A percentile compares a stretch with the other conserved stretches of the same genome.
phyloP scores from a whole-genome alignment of 1,140 invertebrate genomes.

The Tenebrio molitor region DNA sequence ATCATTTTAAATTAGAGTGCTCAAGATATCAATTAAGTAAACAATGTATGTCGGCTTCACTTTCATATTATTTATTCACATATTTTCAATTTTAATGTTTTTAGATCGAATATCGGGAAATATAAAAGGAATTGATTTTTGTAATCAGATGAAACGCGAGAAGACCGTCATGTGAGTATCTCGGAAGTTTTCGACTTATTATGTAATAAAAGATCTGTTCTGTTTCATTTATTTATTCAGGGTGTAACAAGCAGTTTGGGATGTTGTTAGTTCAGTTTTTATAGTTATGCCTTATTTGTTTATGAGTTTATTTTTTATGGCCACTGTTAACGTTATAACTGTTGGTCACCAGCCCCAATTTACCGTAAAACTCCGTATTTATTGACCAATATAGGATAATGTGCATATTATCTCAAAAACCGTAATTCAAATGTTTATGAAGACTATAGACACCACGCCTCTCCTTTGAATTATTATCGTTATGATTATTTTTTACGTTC shows the following conservation, averaged over 20 bases:
- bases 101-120: too few relatives aligned
- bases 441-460: constrained; percentile 14
- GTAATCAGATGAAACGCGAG: constrained; percentile 13
- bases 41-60: constrained; percentile 7
- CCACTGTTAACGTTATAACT: constrained; percentile 39
- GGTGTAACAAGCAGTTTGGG: constrained; percentile 29
- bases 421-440: constrained; percentile 21
- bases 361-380: constrained; percentile 40
- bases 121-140: too few relatives aligned
- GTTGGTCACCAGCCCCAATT: constrained; percentile 40
- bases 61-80: constrained; percentile 22
- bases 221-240: constrained; percentile 23
- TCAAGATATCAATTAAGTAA: constrained; percentile 25
- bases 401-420: constrained; percentile 43
- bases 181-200: constrained; percentile 11
- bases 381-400: constrained; percentile 38
- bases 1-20: background rate
- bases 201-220: constrained; percentile 20
- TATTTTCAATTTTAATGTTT: constrained; percentile 10
- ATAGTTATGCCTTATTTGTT: constrained; percentile 46
- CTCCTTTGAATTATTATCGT: constrained; percentile 6
- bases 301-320: constrained; percentile 42
- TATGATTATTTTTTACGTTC: constrained; percentile 26
- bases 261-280: constrained; percentile 32
- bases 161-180: constrained; percentile 19